A percentile compares a stretch with the other conserved stretches of the same genome.
Evolutionary conservation across 2,888 invertebrate genomes (phyloP).

Genomic region (Meloe dianella): DNA sequence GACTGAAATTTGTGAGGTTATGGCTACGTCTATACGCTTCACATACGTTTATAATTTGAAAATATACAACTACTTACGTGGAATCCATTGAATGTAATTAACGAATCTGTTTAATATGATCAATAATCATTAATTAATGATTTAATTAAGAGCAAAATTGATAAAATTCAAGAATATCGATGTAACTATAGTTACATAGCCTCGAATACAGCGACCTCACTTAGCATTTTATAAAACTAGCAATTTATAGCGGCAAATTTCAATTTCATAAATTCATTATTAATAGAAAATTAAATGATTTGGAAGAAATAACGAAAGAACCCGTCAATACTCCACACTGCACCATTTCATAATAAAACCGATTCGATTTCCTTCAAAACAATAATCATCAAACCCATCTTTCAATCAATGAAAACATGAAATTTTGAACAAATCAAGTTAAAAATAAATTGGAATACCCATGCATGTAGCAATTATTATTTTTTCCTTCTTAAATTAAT

Average conservation of each 20-base stretch:
- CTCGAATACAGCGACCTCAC: background rate
- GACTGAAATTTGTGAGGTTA: constrained; percentile 13
- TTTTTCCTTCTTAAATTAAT: background rate
- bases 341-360: no score
- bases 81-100: background rate
- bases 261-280: background rate
- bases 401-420: no score
- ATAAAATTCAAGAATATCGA: background rate
- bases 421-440: background rate
- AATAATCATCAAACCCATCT: no score
- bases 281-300: no score
- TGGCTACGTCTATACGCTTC: background rate
- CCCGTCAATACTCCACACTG: no score
- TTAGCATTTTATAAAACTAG: background rate
- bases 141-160: background rate
- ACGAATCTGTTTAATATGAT: background rate
- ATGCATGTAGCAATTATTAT: no score
- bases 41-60: background rate
- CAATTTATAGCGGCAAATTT: background rate
- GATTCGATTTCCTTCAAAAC: background rate
- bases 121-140: background rate
- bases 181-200: background rate
- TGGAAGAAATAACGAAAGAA: background rate
- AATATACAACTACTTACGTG: background rate
- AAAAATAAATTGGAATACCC: no score